Conservation (phyloP, 1,140 invertebrate genomes). For the Trichonephila clavipes region DNA sequence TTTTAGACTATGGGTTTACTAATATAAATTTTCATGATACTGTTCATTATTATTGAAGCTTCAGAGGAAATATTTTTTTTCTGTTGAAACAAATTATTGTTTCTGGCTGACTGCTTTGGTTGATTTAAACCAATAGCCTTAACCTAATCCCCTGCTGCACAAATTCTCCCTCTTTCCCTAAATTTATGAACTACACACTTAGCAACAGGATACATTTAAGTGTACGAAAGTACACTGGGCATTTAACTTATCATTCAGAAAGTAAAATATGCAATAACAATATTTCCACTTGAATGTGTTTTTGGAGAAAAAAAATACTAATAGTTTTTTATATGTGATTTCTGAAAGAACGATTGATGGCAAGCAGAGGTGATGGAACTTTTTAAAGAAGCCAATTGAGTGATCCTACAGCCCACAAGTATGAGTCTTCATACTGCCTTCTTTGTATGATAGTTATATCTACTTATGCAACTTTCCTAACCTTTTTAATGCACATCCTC, state of each 20-base stretch:
- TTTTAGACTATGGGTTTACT: no score
- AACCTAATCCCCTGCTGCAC: background rate
- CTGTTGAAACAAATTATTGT: background rate
- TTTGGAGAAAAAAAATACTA: constrained; percentile 9
- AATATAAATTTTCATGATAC: no score
- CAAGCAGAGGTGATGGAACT: background rate
- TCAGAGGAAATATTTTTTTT: no score
- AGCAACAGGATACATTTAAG: constrained; percentile 45
- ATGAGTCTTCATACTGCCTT: constrained; percentile 68
- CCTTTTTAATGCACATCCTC: constrained; percentile 63
- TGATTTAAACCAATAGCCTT: background rate
- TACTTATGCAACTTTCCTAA: constrained; percentile 49
- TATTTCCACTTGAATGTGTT: constrained; percentile 39
- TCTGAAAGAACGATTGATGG: background rate
- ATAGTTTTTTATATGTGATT: constrained; percentile 48
- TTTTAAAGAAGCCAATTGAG: constrained; percentile 18
- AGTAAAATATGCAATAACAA: constrained; percentile 64
- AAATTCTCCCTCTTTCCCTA: background rate
- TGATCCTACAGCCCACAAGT: constrained; percentile 69
- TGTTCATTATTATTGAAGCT: no score
- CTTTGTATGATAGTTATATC: constrained; percentile 62
- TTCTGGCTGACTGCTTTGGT: background rate
- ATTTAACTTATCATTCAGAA: constrained; percentile 49
- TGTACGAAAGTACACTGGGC: background rate
- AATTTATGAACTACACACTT: constrained; percentile 47